Base-by-base conservation (phyloP, 2,888 invertebrate species). In the Pimpla rufipes region DNA sequence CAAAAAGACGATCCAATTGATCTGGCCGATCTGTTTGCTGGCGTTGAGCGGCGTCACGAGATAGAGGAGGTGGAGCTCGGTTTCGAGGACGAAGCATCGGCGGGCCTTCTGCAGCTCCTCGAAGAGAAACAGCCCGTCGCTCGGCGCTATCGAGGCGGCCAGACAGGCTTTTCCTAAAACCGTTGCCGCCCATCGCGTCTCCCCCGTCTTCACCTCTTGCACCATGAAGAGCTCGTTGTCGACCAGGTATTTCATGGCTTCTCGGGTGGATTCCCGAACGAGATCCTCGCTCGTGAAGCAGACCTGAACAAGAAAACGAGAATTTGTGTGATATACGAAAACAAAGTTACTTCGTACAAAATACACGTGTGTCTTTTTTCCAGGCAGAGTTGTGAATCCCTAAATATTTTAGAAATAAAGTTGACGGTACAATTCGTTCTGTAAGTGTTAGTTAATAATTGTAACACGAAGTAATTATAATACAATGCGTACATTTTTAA, bases 41-140 rank as follows among this genome's bases (percentile, higher is more conserved):
- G 97, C 96, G 92, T 97, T 98, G 85, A 98, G 97, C 0, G 99
- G 99, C 1, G 99, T 99, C 52, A 99, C 99, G 89, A 98, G 94
- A 93, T 99, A 99, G 66, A 99, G 96, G 52, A 99, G 95, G 93
- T 99, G 99, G 2, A 99, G 94, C 90, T 99, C 99, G 75, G 97
- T 98, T 92, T 99, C 98, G 11, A 99, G 94, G 0, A 98, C 98
- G 91, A 99, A 96, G 90, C 97, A 97, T 88, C 97, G 96, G 8
- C 98, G 95, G 0, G 99, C 98, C 93, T 96, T 97, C 92, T 98
- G 97, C 35, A 99, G 93, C 93, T 99, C 99, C 84, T 96, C 95
- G 91, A 99, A 98, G 55, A 99, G 95, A 18, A 96, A 95, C 8
- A 99, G 94, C 0, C 98, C 99, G 93, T 99, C 98, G 91, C 97